Evolutionary conservation across 1,140 invertebrate genomes (phyloP).

Genomic region (Tetragonula clypearis): DNA sequence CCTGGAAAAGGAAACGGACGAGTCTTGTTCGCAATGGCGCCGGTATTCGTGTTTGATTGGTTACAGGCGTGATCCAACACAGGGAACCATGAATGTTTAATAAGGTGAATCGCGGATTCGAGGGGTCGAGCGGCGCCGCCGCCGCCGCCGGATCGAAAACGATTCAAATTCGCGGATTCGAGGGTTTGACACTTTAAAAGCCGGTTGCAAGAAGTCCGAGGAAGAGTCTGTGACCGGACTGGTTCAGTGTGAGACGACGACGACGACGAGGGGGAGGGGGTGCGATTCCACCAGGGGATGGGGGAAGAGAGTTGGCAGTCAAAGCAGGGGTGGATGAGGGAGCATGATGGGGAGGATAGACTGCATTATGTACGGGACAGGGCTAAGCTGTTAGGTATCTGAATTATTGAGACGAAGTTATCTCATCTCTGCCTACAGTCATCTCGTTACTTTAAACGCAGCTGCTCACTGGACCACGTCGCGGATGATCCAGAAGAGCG

Average conservation of each 20-base stretch:
- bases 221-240: constrained; percentile 31
- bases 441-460: constrained; percentile 81
- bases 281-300: constrained; percentile 28
- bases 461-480: constrained; percentile 69
- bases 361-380: constrained; percentile 82
- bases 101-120: constrained; percentile 64
- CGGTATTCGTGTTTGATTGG: constrained; percentile 78
- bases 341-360: constrained; percentile 71
- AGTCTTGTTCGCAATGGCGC: neutral
- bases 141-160: constrained; percentile 53
- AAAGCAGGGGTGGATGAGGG: constrained; percentile 54
- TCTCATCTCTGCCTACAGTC: constrained; percentile 80
- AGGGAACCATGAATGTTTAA: constrained; percentile 78
- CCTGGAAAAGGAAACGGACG: neutral
- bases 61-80: constrained; percentile 79
- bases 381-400: constrained; percentile 81
- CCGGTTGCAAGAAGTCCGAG: constrained; percentile 29
- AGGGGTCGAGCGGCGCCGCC: constrained; percentile 40
- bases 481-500: constrained; percentile 12
- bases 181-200: constrained; percentile 67
- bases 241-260: constrained; percentile 71
- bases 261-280: constrained; percentile 9
- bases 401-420: constrained; percentile 81
- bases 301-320: constrained; percentile 55
- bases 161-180: constrained; percentile 78